Evolutionary conservation across 2,888 invertebrate genomes (phyloP), one percentile per base, ranked within the genome.

Genomic region (Heliconius aoede): DNA sequence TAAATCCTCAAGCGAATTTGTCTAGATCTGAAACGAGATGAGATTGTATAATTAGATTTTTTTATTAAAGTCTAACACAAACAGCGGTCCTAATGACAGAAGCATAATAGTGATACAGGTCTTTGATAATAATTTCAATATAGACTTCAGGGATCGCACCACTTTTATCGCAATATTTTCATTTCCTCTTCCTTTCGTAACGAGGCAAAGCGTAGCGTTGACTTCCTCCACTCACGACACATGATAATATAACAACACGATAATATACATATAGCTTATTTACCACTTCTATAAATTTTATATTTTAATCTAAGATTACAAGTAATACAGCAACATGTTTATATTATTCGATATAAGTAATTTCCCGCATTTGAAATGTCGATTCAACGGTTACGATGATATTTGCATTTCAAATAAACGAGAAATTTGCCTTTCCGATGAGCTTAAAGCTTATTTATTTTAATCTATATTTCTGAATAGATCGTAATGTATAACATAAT

Each of bases 321-420:
- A 69, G 30, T 28, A 69, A 69, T 55, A 32, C 46, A 62, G 61
- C 72, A 40, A 51, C 60, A 68, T 36, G 51, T 73, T 68, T 68
- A 69, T 26, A 51, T 68, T 73, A 73, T 76, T 76, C n/a, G 68
- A 67, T 61, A 55, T 32, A 72, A 69, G 69, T 76, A 68, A 76
- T 76, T 69, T 55, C 28, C 28, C 61, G 36, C 55, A 73, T 76
- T 76, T 55, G 76, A 76, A 77, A 74, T 73, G 72, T 77, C 78
- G 68, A 77, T 69, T 76, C 61, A 30, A 76, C 55, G 67, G 77
- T 69, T 75, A 74, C 60, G 60, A 60, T 73, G 73, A 64, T 73
- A 79, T 79, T 77, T 79, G 67, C 79, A 79, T 77, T 79, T 73
- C 73, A 77, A 79, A 79, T 76, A 73, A 73, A 30, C 69, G 69